Base-by-base conservation (phyloP, 1,140 invertebrate genomes). In the Lineus longissimus region DNA sequence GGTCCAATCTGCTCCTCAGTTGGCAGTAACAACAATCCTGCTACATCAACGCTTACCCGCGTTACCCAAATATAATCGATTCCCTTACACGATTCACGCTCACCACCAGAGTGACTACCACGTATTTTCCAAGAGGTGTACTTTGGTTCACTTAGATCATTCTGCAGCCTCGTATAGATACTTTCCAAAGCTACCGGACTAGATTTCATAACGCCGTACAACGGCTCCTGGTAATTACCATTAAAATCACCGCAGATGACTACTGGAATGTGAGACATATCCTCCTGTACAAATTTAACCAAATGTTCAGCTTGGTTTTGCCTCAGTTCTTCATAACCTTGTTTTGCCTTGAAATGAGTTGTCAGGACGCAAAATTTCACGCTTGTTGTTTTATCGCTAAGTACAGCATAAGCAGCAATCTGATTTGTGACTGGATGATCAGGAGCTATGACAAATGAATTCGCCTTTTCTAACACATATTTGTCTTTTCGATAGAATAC, bases 51-150 rank as follows among this genome's bases (percentile, higher is more conserved):
- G 31, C 81, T 75, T 41, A 85, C 76, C 63, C 82, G 82, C 1
- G 85, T 86, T 73, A 87, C 89, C 81, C 91, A 92, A 1, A 92
- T 86, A 77, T 92, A 92, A 78, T 92, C 90, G 54, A 92, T 88
- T 1, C 89, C 91, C 67, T 89, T 88, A 61, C 88, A 89, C 15
- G 85, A 82, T 76, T 91, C 89, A 1, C 86, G 86, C 61, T 86
- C 56, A 0, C 51, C 54, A 30, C 62, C 55, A 1, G 25, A 25
- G n/a, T 7, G 11, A 25, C 47, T 19, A 9, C 69, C 87, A 6
- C 90, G 80, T 17, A 91, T 80, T 74, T 91, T 92, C 90, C 90
- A 92, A 0, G 90, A 91, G 0, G 90, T 92, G 72, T 89, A 92
- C 0, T 83, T 77, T 0, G 89, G 89, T 71, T 91, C 89, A 13